Conservation (phyloP, 2,797 vertebrate species). For the Manis pentadactyla region DNA sequence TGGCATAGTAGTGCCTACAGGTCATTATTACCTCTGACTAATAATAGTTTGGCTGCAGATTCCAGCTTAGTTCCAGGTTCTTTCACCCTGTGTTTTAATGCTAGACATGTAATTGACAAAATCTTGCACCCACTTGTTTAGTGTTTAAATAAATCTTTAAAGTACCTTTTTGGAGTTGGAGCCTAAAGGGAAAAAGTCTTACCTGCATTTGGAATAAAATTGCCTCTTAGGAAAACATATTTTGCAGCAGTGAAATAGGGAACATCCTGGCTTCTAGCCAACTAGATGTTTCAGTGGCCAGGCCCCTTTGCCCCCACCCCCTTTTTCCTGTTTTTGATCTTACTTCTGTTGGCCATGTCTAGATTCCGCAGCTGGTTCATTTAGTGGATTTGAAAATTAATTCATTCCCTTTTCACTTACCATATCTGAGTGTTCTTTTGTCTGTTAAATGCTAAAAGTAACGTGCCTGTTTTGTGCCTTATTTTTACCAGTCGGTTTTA, state of each 20-base stretch:
- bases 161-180: conserved; percentile 52
- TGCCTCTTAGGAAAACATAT: conserved; percentile 58
- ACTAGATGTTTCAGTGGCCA: not conserved
- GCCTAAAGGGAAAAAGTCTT: conserved; percentile 49
- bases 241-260: conserved; percentile 35
- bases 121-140: conserved; percentile 66
- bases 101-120: conserved; percentile 72
- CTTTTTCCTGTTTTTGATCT: not conserved
- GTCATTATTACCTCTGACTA: conserved; percentile 56
- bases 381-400: conserved; percentile 39
- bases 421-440: not conserved
- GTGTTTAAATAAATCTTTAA: conserved; percentile 66
- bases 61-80: conserved; percentile 58
- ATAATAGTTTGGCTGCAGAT: conserved; percentile 63
- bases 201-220: conserved; percentile 42
- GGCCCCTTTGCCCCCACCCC: accelerated
- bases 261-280: not conserved
- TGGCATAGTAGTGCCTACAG: not conserved
- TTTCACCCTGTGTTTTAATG: conserved; percentile 69
- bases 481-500: not conserved
- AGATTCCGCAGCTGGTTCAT: not conserved
- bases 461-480: not conserved
- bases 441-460: not conserved
- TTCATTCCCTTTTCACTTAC: not conserved
- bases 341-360: not conserved